These are phyloP conservation scores for Drosophila ambigua DNA, from an alignment of 1,140 invertebrate genomes.

Conservation along the genomic window DNA sequence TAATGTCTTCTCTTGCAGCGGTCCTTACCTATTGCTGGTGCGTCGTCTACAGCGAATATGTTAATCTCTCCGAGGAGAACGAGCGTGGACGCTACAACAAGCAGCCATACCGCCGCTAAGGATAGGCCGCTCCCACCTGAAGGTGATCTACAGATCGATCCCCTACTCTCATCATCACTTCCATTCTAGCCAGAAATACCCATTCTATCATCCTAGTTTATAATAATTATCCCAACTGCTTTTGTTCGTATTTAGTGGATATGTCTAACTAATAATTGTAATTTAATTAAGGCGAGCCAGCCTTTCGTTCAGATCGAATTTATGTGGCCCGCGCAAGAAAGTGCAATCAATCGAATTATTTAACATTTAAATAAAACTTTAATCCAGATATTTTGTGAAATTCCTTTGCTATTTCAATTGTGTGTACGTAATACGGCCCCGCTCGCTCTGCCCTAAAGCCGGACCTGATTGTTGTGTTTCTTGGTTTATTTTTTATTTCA, in stretches of 20 bases:
- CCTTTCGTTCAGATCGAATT: slow-evolving; percentile 53
- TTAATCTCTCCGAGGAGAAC: slow-evolving; percentile 88
- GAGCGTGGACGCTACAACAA: slow-evolving; percentile 87
- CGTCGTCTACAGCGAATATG: slow-evolving; percentile 91
- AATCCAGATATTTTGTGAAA: slow-evolving; percentile 57
- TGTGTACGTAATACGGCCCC: slow-evolving; percentile 13
- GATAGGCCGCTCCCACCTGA: background rate
- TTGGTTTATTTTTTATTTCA: slow-evolving; percentile 64
- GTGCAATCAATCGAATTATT: slow-evolving; percentile 72
- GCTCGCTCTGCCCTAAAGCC: no score
- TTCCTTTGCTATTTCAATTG: slow-evolving; percentile 64
- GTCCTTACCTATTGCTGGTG: slow-evolving; percentile 89
- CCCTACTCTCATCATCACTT: slow-evolving; percentile 26
- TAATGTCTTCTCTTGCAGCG: slow-evolving; percentile 85
- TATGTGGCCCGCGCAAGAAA: slow-evolving; percentile 47
- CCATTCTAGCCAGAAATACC: slow-evolving; percentile 35
- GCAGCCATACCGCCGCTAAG: slow-evolving; percentile 87
- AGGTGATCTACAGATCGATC: background rate
- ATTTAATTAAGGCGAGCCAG: slow-evolving; percentile 54
- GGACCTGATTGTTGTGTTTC: slow-evolving; percentile 30
- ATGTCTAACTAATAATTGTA: slow-evolving; percentile 73
- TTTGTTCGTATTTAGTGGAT: slow-evolving; percentile 69
- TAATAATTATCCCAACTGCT: slow-evolving; percentile 50
- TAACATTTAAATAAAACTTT: slow-evolving; percentile 68
- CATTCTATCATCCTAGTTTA: slow-evolving; percentile 41